These are phyloP conservation scores for Melopsittacus undulatus DNA, from an alignment of 2,797 vertebrate species.

Conservation along the genomic window DNA sequence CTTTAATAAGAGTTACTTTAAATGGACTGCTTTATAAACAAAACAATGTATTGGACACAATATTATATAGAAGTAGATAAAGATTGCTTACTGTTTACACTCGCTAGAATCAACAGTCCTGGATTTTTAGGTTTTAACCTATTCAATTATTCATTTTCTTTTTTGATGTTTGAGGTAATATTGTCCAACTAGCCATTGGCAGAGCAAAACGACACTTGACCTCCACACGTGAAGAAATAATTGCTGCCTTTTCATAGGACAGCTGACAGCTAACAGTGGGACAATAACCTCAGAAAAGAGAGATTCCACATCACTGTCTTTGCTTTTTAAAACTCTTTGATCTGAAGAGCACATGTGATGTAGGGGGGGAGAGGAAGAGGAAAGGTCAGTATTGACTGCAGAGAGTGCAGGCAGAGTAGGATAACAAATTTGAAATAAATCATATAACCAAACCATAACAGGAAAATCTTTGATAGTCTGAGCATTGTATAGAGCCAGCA, in stretches of 20 bases:
- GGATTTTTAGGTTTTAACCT: background rate
- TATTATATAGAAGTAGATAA: background rate
- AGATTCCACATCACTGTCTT: background rate
- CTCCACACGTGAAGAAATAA: background rate
- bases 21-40: background rate
- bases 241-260: background rate
- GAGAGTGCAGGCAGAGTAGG: background rate
- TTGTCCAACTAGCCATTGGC: background rate
- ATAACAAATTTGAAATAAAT: conserved; percentile 53
- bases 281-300: background rate
- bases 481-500: background rate
- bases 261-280: background rate
- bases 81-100: background rate
- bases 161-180: background rate
- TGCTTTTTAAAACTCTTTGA: conserved; percentile 6
- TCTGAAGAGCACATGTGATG: background rate
- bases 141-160: background rate
- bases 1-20: background rate
- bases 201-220: background rate
- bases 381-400: background rate
- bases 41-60: background rate
- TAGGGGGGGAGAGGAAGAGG: conserved; percentile 25
- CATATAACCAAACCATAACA: conserved; percentile 41
- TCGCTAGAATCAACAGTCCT: background rate
- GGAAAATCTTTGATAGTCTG: conserved; percentile 44